A percentile compares a stretch with the other conserved stretches of the same genome.
Conservation (phyloP, 2,888 invertebrate species). For the Abrostola triplasia region DNA sequence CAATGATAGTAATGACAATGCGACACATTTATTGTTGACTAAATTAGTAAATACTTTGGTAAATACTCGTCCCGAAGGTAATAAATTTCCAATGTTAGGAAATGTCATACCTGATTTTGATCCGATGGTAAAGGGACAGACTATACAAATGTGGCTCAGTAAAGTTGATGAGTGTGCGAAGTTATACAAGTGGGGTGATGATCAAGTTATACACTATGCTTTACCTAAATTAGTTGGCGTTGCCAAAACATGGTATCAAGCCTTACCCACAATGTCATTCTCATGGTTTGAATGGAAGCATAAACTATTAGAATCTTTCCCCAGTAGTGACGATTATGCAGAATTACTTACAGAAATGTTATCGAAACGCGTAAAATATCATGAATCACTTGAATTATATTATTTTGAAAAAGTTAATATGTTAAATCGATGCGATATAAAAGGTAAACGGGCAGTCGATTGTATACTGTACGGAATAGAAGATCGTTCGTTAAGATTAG, state of each 20-base stretch:
- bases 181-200: slow-evolving; percentile 19
- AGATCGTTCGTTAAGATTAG: slow-evolving; percentile 16
- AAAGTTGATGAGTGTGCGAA: too few species aligned
- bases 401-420: slow-evolving; percentile 10
- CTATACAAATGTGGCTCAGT: too few species aligned
- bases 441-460: slow-evolving; percentile 24
- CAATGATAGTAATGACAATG: too few species aligned
- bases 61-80: too few species aligned
- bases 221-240: slow-evolving; percentile 13
- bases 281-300: slow-evolving; percentile 34
- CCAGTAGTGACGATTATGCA: slow-evolving; percentile 7
- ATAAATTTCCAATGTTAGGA: too few species aligned
- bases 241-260: slow-evolving; percentile 26
- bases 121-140: too few species aligned
- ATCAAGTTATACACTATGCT: slow-evolving; percentile 20
- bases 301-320: slow-evolving; percentile 10
- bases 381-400: slow-evolving; percentile 34
- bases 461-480: slow-evolving; percentile 32
- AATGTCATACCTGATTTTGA: too few species aligned
- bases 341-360: slow-evolving; percentile 31
- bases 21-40: too few species aligned
- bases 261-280: slow-evolving; percentile 20
- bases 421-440: slow-evolving; percentile 39
- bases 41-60: too few species aligned
- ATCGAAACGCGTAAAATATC: slow-evolving; percentile 16